Conservation (phyloP, 2,888 invertebrate genomes). For the Polyommatus iphigenia region DNA sequence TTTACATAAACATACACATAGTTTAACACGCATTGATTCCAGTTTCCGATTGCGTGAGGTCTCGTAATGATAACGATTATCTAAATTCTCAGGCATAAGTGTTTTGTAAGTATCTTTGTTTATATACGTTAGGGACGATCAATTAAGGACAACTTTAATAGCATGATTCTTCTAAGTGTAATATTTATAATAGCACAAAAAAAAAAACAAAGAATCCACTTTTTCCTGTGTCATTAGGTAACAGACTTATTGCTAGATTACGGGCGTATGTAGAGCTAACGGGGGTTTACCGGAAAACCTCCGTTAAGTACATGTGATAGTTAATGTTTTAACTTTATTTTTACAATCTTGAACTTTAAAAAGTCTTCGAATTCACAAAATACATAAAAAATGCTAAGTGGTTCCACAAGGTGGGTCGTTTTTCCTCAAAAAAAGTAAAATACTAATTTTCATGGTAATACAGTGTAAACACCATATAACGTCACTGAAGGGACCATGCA, state of each 20-base stretch:
- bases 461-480: too few relatives aligned
- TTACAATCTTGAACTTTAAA: too few relatives aligned
- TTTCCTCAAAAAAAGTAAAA: too few relatives aligned
- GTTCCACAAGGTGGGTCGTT: too few relatives aligned
- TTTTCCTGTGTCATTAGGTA: not conserved
- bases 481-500: too few relatives aligned
- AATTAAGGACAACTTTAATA: not conserved
- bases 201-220: not conserved
- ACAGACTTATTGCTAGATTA: not conserved
- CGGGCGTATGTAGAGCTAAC: not conserved
- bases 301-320: not conserved
- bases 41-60: slow-evolving; percentile 15
- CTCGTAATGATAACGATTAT: slow-evolving; percentile 9
- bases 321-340: too few relatives aligned
- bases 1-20: slow-evolving; percentile 2
- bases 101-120: slow-evolving; percentile 16
- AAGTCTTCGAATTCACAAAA: too few relatives aligned
- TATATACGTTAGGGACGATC: not conserved
- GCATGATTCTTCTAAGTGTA: not conserved
- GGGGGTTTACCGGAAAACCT: not conserved
- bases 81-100: slow-evolving; percentile 4
- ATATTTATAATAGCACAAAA: not conserved
- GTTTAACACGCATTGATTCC: not conserved
- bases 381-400: too few relatives aligned
- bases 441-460: too few relatives aligned